These are phyloP conservation scores for Cataglyphis livida DNA, from an alignment of 2,888 invertebrate species.

Conservation along the genomic window DNA sequence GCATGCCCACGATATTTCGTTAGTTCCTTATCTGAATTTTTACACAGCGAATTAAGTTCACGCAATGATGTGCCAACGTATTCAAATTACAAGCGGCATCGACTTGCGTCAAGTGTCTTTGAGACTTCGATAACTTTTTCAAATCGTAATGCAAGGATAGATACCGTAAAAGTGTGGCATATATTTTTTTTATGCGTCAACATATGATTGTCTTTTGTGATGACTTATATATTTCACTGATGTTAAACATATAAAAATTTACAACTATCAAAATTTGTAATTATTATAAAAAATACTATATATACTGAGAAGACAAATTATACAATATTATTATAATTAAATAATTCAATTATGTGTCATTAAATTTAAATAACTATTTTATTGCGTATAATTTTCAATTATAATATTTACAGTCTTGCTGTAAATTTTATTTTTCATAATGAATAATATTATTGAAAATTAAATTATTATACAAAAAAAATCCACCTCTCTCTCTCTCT, in stretches of 20 bases:
- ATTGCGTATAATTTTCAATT: not conserved
- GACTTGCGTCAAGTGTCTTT: not conserved
- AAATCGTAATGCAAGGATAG: not conserved
- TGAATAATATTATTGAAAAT: not conserved
- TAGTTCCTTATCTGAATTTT: not conserved
- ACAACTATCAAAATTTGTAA: not conserved
- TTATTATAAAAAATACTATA: not conserved
- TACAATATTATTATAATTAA: not conserved
- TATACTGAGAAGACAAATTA: not conserved
- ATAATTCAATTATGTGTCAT: not conserved
- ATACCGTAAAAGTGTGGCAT: not conserved
- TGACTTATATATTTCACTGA: not conserved
- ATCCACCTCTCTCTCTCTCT: not conserved
- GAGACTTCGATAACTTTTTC: slow-evolving; percentile 12
- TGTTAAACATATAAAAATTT: too few relatives aligned
- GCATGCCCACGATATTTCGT: too few relatives aligned
- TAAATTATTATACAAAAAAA: slow-evolving; percentile 12
- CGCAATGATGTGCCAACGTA: not conserved
- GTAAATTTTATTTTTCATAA: not conserved
- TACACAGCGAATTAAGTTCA: slow-evolving; percentile 19
- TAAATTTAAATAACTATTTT: too few relatives aligned
- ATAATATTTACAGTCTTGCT: not conserved
- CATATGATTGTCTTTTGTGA: not conserved
- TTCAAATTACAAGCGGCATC: slow-evolving; percentile 4
- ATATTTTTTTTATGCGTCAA: not conserved